Conservation (phyloP, 2,797 vertebrate species). For the Sebastiscus albofasciatus region DNA sequence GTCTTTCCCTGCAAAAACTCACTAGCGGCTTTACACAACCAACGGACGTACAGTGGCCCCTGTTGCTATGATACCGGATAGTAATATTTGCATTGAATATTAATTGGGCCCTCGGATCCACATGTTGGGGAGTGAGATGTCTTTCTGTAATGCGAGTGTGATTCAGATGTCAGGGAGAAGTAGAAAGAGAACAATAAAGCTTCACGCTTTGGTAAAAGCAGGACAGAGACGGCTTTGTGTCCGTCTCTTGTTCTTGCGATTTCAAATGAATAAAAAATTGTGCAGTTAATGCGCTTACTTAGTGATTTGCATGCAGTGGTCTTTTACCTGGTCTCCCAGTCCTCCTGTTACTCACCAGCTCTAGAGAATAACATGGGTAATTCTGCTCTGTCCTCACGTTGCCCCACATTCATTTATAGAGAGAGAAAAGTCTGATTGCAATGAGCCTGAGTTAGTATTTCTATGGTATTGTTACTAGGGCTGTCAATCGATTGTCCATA, state of each 20-base stretch:
- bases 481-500: not conserved
- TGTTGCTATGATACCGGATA: slow-evolving; percentile 83
- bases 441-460: not conserved
- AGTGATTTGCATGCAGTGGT: slow-evolving; percentile 40
- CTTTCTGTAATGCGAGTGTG: slow-evolving; percentile 54
- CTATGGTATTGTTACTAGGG: too few relatives aligned
- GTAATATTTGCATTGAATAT: slow-evolving; percentile 81
- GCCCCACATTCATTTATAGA: slow-evolving; percentile 15
- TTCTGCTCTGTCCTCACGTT: slow-evolving; percentile 18
- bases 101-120: slow-evolving; percentile 72
- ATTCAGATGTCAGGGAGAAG: slow-evolving; percentile 45
- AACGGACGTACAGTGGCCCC: slow-evolving; percentile 51
- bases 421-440: not conserved
- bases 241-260: not conserved
- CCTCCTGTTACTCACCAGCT: slow-evolving; percentile 48
- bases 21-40: slow-evolving; percentile 46
- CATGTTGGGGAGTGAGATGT: slow-evolving; percentile 52
- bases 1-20: slow-evolving; percentile 49
- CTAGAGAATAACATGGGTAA: slow-evolving; percentile 16
- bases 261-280: slow-evolving; percentile 1
- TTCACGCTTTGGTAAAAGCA: not conserved
- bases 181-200: slow-evolving; percentile 11
- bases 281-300: slow-evolving; percentile 4
- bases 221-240: not conserved
- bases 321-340: slow-evolving; percentile 45